These are phyloP conservation scores for Agrochola lota DNA, from an alignment of 2,888 invertebrate species.

Conservation along the genomic window DNA sequence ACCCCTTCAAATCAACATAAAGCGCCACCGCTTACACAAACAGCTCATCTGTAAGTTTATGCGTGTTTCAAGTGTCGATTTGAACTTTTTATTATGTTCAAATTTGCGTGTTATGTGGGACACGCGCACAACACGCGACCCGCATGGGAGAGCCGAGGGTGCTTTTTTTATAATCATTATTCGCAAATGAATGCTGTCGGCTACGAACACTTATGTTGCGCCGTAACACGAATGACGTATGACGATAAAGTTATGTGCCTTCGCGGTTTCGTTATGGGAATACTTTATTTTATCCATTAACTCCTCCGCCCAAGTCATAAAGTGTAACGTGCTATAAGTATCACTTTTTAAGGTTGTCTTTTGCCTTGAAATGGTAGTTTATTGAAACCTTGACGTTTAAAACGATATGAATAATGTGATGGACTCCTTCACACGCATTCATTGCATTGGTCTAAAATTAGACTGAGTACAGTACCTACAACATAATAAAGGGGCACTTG, in stretches of 20 bases:
- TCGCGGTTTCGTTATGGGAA: constrained; percentile 73
- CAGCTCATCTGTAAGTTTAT: constrained; percentile 76
- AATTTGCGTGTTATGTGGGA: constrained; percentile 87
- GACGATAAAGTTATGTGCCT: constrained; percentile 69
- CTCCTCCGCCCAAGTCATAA: constrained; percentile 58
- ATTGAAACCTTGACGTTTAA: constrained; percentile 49
- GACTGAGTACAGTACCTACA: constrained; percentile 45
- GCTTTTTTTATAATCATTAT: constrained; percentile 76
- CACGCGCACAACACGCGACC: constrained; percentile 88
- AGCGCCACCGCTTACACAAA: constrained; percentile 69
- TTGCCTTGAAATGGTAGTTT: constrained; percentile 44
- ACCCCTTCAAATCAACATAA: constrained; percentile 74
- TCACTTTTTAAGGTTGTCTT: constrained; percentile 47
- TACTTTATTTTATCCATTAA: constrained; percentile 68
- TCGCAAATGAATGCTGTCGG: constrained; percentile 76
- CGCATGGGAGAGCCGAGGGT: constrained; percentile 80
- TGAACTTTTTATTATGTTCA: constrained; percentile 81
- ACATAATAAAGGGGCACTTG: constrained; percentile 59
- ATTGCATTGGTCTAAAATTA: constrained; percentile 62
- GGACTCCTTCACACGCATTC: constrained; percentile 45
- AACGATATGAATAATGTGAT: constrained; percentile 57
- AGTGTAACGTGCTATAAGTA: constrained; percentile 53
- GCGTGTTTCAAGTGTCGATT: constrained; percentile 80
- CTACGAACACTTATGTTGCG: constrained; percentile 70
- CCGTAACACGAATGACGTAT: constrained; percentile 72